Percentiles rank a stretch among this genome's conserved stretches.
These are phyloP conservation scores for Phalacrocorax carbo DNA, from an alignment of 2,113 vertebrate genomes.

Conservation along the genomic window DNA sequence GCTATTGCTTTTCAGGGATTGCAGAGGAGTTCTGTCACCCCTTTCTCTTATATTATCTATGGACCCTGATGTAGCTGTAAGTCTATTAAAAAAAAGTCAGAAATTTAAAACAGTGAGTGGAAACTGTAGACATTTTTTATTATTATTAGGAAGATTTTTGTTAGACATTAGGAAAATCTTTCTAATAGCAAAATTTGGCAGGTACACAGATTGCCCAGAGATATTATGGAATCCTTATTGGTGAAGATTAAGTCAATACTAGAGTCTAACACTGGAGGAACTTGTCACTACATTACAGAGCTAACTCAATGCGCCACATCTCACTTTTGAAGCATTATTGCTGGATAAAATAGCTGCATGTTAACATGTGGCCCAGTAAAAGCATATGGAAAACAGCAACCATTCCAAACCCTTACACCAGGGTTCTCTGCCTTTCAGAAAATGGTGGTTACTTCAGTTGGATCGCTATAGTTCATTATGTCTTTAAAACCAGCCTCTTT, in stretches of 20 bases:
- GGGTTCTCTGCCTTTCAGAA: not conserved
- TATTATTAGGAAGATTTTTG: not conserved
- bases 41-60: not conserved
- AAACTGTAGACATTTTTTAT: not conserved
- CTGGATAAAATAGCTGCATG: not conserved
- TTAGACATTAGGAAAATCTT: not conserved
- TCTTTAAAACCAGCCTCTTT: not conserved
- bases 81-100: too few relatives aligned
- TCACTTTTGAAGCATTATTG: not conserved
- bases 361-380: not conserved
- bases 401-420: not conserved
- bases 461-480: not conserved
- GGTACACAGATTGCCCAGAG: not conserved
- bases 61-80: not conserved
- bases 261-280: not conserved
- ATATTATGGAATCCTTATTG: not conserved
- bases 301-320: not conserved
- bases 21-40: not conserved
- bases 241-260: not conserved
- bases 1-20: not conserved
- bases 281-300: not conserved
- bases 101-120: not conserved
- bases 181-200: not conserved
- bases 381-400: not conserved
- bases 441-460: not conserved